These are phyloP conservation scores for Chaetorhynchus papuensis DNA, from an alignment of 2,113 vertebrate species.

Conservation along the genomic window DNA sequence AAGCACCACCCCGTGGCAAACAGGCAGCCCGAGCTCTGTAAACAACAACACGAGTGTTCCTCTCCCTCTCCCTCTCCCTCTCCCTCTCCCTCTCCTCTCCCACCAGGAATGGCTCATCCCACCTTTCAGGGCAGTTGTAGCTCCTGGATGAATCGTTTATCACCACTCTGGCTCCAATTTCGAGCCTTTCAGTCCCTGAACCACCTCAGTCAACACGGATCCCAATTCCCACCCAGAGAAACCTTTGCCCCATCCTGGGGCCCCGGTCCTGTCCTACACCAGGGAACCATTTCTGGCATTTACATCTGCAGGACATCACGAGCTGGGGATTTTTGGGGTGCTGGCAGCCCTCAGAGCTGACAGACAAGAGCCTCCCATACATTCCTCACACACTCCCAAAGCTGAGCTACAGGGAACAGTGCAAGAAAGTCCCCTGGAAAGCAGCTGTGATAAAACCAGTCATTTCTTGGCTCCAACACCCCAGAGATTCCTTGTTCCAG, in stretches of 20 bases:
- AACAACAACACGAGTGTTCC: background rate
- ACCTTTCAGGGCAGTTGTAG: fast-evolving
- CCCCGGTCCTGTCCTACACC: background rate
- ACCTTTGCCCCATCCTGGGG: background rate
- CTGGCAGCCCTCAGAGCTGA: background rate
- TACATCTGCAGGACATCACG: fast-evolving
- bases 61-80: too few species aligned
- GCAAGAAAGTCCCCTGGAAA: background rate
- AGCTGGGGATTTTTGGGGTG: background rate
- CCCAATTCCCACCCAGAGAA: fast-evolving
- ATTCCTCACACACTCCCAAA: background rate
- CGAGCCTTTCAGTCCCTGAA: background rate
- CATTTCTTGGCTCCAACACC: background rate
- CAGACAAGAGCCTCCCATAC: background rate
- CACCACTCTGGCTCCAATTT: fast-evolving
- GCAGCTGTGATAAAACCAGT: background rate
- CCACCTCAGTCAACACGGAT: background rate
- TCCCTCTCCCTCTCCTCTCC: too few species aligned
- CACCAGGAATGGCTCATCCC: background rate
- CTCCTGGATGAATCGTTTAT: fast-evolving
- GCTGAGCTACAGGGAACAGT: background rate
- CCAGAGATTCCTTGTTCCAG: background rate
- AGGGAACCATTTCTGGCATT: background rate
- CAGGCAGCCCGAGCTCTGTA: background rate
- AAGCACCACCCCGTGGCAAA: background rate